A percentile compares a stretch with the other conserved stretches of the same genome.
Evolutionary conservation across 2,797 vertebrate genomes (phyloP).

Genomic region (Myoxocephalus aenaeus): DNA sequence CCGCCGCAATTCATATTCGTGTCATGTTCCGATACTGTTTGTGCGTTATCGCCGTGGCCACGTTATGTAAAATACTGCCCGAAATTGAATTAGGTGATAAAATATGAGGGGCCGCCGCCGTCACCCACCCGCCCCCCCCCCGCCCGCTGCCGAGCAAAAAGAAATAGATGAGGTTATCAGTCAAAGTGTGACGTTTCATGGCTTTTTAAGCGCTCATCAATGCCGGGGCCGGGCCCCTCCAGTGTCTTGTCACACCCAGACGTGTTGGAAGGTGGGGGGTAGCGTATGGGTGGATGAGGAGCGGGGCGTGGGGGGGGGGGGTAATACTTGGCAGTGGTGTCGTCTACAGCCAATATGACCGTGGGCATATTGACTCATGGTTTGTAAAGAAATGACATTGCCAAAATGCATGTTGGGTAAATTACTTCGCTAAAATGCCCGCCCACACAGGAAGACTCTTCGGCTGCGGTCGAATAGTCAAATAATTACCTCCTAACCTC

Average conservation of each 20-base stretch:
- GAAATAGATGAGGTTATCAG: slow-evolving; percentile 64
- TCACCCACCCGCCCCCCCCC: too few relatives aligned
- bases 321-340: slow-evolving; percentile 49
- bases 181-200: slow-evolving; percentile 69
- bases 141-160: slow-evolving; percentile 28
- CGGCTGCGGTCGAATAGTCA: too few relatives aligned
- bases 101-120: slow-evolving; percentile 29
- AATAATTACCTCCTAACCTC: too few relatives aligned
- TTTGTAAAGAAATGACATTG: too few relatives aligned
- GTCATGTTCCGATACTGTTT: slow-evolving; percentile 29
- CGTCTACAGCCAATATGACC: slow-evolving; percentile 53
- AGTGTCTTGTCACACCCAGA: slow-evolving; percentile 63
- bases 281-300: slow-evolving; percentile 56
- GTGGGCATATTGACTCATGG: too few relatives aligned
- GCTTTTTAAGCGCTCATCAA: slow-evolving; percentile 78
- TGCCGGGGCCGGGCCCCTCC: slow-evolving; percentile 44
- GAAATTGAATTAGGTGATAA: slow-evolving; percentile 48
- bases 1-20: slow-evolving; percentile 28
- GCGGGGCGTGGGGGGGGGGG: slow-evolving; percentile 26
- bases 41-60: slow-evolving; percentile 15
- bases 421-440: too few relatives aligned
- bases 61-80: slow-evolving; percentile 21
- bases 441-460: too few relatives aligned
- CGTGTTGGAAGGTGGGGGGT: slow-evolving; percentile 52
- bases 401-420: too few relatives aligned